A percentile compares a stretch with the other conserved stretches of the same genome.
phyloP scores from a whole-genome alignment of 2,888 invertebrate genomes.

The Chesias legatella region DNA sequence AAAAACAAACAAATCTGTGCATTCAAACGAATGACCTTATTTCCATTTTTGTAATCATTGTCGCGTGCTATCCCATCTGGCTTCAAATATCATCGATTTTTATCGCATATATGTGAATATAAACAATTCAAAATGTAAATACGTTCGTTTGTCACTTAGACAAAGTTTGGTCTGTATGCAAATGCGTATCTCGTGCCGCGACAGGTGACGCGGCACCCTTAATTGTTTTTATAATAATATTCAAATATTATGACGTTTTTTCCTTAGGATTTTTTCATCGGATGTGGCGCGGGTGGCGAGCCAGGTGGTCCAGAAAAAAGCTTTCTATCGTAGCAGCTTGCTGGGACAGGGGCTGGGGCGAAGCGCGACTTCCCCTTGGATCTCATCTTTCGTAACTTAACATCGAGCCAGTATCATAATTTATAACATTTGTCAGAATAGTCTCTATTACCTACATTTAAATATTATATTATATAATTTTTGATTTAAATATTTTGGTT shows the following conservation, averaged over 20 bases:
- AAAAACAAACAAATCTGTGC: too few species aligned
- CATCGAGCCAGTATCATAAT: too few species aligned
- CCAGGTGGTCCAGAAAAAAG: constrained; percentile 75
- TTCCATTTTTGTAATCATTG: not conserved
- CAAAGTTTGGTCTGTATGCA: constrained; percentile 72
- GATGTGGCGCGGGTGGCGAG: constrained; percentile 67
- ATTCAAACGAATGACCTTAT: too few species aligned
- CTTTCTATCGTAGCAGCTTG: constrained; percentile 64
- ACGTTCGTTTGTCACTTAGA: constrained; percentile 36
- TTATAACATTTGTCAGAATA: too few species aligned
- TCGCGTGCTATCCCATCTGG: constrained; percentile 13
- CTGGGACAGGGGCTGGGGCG: constrained; percentile 31
- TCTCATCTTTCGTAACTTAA: too few species aligned
- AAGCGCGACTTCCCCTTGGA: constrained; percentile 7
- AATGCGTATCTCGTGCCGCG: constrained; percentile 75
- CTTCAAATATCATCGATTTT: constrained; percentile 15
- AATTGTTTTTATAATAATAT: constrained; percentile 79
- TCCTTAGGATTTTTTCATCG: constrained; percentile 58
- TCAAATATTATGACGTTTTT: constrained; percentile 79
- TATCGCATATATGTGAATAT: constrained; percentile 20
- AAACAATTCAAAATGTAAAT: constrained; percentile 17
- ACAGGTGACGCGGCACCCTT: constrained; percentile 78
- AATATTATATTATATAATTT: too few species aligned
- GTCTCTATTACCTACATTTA: too few species aligned
- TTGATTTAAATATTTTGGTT: too few species aligned